Evolutionary conservation across 2,797 vertebrate species (phyloP).

Genomic region (Dendrocincla tyrannina): DNA sequence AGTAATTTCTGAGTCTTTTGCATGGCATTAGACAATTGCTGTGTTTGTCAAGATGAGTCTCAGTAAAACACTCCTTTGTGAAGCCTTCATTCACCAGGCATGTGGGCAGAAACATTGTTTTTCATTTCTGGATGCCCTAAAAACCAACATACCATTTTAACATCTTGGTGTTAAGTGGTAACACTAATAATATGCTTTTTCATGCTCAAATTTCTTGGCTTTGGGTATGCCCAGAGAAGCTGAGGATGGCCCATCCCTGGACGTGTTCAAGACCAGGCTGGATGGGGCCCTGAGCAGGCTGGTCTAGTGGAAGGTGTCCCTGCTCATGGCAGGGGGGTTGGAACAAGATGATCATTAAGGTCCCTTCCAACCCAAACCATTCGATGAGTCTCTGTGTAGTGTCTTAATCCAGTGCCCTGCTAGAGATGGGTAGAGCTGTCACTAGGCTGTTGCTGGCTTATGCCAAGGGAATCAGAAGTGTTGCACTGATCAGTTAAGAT

Average conservation of each 20-base stretch:
- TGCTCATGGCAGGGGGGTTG: not conserved
- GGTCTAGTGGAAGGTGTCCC: not conserved
- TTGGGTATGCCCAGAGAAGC: not conserved
- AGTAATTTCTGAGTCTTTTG: not conserved
- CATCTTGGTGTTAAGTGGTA: not conserved
- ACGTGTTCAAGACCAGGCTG: not conserved
- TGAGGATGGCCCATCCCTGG: not conserved
- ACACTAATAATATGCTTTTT: not conserved
- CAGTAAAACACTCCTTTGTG: not conserved
- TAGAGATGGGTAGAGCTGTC: not conserved
- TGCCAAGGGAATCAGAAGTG: not conserved
- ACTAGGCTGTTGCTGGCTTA: not conserved
- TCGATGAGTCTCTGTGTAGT: not conserved
- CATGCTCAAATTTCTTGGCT: not conserved
- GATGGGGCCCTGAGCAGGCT: not conserved
- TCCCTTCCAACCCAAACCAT: not conserved
- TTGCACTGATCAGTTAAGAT: not conserved
- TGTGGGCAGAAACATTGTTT: not conserved
- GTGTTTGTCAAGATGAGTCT: not conserved
- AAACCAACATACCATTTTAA: not conserved
- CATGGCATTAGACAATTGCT: rapidly evolving
- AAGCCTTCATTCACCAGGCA: not conserved
- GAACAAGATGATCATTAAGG: not conserved
- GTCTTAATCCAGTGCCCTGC: not conserved
- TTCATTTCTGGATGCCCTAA: not conserved